A percentile compares a stretch with the other conserved stretches of the same genome.
These are phyloP conservation scores for Brachystomella parvula DNA, from an alignment of 1,140 invertebrate genomes.

Conservation along the genomic window DNA sequence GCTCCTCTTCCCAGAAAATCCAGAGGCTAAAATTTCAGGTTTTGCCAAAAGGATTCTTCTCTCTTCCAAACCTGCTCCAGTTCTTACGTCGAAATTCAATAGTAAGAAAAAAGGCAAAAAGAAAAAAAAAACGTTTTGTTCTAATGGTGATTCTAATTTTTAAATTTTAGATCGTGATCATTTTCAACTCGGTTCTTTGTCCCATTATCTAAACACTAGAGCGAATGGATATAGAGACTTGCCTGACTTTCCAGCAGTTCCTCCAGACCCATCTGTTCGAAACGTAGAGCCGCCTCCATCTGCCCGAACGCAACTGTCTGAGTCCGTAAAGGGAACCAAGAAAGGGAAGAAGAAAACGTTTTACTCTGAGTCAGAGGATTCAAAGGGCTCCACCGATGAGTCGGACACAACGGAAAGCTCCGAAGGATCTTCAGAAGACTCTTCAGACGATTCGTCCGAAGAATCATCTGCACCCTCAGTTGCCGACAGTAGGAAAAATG, in stretches of 20 bases:
- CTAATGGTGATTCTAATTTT: conserved; percentile 6
- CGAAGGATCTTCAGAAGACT: conserved; percentile 17
- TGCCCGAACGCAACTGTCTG: neutral
- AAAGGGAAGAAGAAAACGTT: conserved; percentile 48
- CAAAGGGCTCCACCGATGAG: conserved; percentile 35
- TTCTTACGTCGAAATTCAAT: conserved; percentile 61
- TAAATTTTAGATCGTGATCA: conserved; percentile 60
- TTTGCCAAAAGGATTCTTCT: conserved; percentile 80
- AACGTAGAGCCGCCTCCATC: conserved; percentile 56
- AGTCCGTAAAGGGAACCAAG: conserved; percentile 28
- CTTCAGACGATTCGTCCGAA: conserved; percentile 37
- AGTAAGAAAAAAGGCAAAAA: conserved; percentile 43
- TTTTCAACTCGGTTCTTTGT: conserved; percentile 89
- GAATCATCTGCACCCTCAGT: conserved; percentile 24
- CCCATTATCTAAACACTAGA: conserved; percentile 81
- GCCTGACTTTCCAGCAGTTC: conserved; percentile 69
- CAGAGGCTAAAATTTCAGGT: conserved; percentile 51
- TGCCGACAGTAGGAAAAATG: neutral
- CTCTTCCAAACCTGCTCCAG: conserved; percentile 84
- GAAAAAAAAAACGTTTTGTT: neutral
- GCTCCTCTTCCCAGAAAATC: conserved; percentile 60
- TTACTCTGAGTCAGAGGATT: conserved; percentile 48
- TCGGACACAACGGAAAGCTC: conserved; percentile 19
- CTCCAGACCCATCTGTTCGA: conserved; percentile 67
- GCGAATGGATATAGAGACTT: conserved; percentile 81